phyloP scores from a whole-genome alignment of 2,888 invertebrate genomes.

The Rhamnusium bicolor region DNA sequence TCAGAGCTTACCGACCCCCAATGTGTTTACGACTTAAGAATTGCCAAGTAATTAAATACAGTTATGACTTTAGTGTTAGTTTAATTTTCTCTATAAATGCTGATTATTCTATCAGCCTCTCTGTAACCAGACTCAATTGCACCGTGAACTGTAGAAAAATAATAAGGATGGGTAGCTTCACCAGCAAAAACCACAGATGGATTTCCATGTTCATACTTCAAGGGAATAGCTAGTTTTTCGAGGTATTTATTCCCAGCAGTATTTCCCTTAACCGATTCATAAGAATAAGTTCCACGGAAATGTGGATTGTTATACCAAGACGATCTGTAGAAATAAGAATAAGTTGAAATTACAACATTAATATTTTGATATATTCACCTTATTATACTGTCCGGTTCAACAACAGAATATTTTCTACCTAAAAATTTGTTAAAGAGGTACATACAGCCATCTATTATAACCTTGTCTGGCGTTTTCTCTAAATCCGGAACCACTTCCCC shows the following conservation, averaged over 20 bases:
- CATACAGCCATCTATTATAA: constrained; percentile 71
- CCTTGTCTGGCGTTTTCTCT: constrained; percentile 74
- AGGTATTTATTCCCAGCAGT: constrained; percentile 16
- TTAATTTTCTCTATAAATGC: not conserved
- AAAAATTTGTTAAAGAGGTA: constrained; percentile 73
- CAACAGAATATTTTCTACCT: constrained; percentile 70
- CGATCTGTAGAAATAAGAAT: constrained; percentile 47
- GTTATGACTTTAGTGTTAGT: not conserved
- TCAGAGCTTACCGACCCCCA: too few relatives aligned
- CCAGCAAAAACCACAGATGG: constrained; percentile 71
- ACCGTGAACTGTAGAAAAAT: constrained; percentile 71
- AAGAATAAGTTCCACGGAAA: constrained; percentile 57
- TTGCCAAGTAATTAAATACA: not conserved
- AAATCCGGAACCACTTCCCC: constrained; percentile 77
- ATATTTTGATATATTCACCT: constrained; percentile 50
- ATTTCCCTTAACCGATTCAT: constrained; percentile 50
- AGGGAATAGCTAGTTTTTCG: constrained; percentile 36
- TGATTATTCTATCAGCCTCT: constrained; percentile 69
- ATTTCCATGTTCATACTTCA: constrained; percentile 10
- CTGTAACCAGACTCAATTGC: constrained; percentile 70
- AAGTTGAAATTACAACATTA: not conserved
- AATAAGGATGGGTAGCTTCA: constrained; percentile 70
- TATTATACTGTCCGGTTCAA: constrained; percentile 67
- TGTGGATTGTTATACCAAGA: constrained; percentile 56
- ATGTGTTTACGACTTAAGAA: too few relatives aligned